These are phyloP conservation scores for Moxostoma hubbsi DNA, from an alignment of 2,797 vertebrate species.

Conservation along the genomic window DNA sequence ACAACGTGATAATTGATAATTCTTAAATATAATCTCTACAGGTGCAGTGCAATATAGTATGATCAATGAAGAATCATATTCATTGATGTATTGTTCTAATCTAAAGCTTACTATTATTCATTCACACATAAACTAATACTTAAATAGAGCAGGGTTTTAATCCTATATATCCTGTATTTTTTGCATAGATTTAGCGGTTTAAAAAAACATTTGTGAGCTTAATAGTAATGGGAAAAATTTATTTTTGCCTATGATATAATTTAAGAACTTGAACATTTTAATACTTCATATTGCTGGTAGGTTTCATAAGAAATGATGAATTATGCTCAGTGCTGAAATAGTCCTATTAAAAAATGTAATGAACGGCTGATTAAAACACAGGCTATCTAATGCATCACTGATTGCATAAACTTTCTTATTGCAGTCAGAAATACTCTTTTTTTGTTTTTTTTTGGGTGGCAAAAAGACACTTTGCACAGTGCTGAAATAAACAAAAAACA, in stretches of 20 bases:
- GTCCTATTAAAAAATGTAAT: neutral
- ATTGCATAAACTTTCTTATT: neutral
- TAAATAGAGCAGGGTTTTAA: conserved; percentile 5
- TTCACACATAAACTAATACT: neutral
- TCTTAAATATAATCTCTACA: neutral
- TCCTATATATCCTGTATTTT: neutral
- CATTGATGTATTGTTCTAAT: conserved; percentile 8
- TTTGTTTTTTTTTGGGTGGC: neutral
- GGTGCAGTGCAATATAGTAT: neutral
- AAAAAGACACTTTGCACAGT: conserved; percentile 1
- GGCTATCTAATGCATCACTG: conserved; percentile 16
- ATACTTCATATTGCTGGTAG: neutral
- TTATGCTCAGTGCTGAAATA: conserved; percentile 10
- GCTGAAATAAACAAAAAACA: neutral
- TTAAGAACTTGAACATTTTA: neutral
- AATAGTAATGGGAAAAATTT: neutral
- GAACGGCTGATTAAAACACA: conserved; percentile 15
- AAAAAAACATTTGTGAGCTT: neutral
- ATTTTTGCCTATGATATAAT: neutral
- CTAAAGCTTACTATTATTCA: neutral
- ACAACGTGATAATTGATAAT: neutral
- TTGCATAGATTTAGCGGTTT: neutral
- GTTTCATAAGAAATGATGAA: neutral
- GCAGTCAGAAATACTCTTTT: neutral
- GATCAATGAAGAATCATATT: conserved; percentile 7